Percentiles rank a stretch among this genome's conserved stretches.
Evolutionary conservation across 1,140 invertebrate genomes (phyloP).

Genomic region (Nasonia giraulti): DNA sequence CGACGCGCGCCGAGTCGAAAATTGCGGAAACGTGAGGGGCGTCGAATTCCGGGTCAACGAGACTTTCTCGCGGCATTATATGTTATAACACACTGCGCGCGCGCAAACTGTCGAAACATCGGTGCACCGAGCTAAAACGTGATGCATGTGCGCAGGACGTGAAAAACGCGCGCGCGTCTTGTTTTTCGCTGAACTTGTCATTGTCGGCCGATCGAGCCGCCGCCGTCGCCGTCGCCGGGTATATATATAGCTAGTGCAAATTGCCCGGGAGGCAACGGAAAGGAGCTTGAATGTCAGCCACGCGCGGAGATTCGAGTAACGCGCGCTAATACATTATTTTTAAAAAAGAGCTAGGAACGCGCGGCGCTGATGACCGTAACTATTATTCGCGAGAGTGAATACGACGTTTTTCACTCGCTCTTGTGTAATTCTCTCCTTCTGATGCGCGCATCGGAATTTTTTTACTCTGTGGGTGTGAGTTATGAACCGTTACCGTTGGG

Average conservation of each 20-base stretch:
- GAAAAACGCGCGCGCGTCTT: not conserved
- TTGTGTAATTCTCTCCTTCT: too few species aligned
- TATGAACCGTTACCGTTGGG: too few species aligned
- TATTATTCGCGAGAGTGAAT: too few species aligned
- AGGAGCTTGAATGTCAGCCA: not conserved
- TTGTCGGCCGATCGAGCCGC: not conserved
- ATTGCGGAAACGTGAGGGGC: slow-evolving; percentile 11
- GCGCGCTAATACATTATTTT: not conserved
- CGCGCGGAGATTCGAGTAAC: slow-evolving; percentile 1
- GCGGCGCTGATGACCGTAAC: too few species aligned
- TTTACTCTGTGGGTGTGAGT: too few species aligned
- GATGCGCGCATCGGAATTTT: too few species aligned
- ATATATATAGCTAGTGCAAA: slow-evolving; percentile 29
- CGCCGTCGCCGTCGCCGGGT: too few species aligned
- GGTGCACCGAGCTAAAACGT: slow-evolving; percentile 15
- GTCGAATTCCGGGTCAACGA: slow-evolving; percentile 51
- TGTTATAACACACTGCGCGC: not conserved
- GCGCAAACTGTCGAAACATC: too few species aligned
- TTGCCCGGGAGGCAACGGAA: not conserved
- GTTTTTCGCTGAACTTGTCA: slow-evolving; percentile 31
- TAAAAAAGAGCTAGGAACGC: too few species aligned
- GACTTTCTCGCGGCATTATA: too few species aligned
- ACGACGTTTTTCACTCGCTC: too few species aligned
- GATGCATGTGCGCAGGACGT: slow-evolving; percentile 30
- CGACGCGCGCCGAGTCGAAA: not conserved